Evolutionary conservation across 2,113 vertebrate genomes (phyloP).

Genomic region (Vulpes ferrilata): DNA sequence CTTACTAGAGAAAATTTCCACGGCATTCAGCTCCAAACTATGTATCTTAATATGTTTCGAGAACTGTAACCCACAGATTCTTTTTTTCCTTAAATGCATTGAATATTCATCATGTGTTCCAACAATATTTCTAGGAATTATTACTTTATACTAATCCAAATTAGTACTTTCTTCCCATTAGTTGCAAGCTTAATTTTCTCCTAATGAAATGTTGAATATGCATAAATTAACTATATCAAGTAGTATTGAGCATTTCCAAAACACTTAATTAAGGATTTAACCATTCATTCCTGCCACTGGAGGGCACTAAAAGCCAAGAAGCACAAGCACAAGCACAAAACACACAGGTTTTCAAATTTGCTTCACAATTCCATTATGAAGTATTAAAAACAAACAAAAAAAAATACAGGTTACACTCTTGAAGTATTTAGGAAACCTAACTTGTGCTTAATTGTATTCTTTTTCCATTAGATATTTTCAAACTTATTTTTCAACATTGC

Average conservation of each 20-base stretch:
- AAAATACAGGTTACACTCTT: not conserved
- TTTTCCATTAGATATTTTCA: not conserved
- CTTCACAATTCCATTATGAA: not conserved
- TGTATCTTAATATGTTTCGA: not conserved
- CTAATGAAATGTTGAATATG: slow-evolving; percentile 40
- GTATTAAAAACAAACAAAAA: not conserved
- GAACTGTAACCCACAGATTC: not conserved
- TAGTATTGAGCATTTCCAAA: not conserved
- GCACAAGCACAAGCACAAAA: not conserved
- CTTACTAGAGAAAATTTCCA: not conserved
- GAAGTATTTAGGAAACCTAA: not conserved
- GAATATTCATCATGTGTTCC: not conserved
- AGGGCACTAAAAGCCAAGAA: slow-evolving; percentile 16
- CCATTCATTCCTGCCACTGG: not conserved
- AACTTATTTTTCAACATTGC: not conserved
- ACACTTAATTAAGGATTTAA: not conserved
- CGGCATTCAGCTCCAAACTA: not conserved
- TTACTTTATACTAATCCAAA: not conserved
- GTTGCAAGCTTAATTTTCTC: not conserved
- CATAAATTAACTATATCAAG: not conserved
- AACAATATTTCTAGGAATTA: not conserved
- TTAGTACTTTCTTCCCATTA: not conserved
- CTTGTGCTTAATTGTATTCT: not conserved
- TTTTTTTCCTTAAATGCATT: not conserved
- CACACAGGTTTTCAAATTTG: not conserved